phyloP scores from a whole-genome alignment of 2,888 invertebrate species.

The Phortica magna region DNA sequence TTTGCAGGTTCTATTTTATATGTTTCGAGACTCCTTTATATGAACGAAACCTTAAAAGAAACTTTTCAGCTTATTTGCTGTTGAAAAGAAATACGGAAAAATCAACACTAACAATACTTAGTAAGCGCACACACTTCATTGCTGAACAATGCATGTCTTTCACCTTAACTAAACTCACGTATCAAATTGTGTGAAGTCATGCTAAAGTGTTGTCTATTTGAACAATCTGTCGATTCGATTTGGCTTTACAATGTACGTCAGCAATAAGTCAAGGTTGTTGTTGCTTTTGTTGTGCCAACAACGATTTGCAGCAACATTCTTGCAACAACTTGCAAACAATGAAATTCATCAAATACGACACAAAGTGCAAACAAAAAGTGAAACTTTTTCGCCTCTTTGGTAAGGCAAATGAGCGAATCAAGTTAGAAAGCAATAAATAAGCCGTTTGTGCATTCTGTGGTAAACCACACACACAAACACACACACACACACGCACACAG shows the following conservation, averaged over 20 bases:
- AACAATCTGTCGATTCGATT: background rate
- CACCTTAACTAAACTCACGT: background rate
- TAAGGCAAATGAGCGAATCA: background rate
- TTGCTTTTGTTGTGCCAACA: background rate
- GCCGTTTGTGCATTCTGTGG: background rate
- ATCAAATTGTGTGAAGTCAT: background rate
- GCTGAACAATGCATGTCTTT: background rate
- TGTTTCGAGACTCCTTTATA: no score
- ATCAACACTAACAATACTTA: no score
- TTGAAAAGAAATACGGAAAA: no score
- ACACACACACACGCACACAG: background rate
- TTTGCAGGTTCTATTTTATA: no score
- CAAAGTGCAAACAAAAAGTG: background rate
- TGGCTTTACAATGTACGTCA: background rate
- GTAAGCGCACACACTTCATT: no score
- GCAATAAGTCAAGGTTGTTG: slow-evolving; percentile 4
- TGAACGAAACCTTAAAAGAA: no score
- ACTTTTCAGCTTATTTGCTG: no score
- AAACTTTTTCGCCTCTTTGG: background rate
- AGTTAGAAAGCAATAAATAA: slow-evolving; percentile 11
- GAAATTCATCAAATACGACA: background rate
- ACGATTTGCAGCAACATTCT: background rate
- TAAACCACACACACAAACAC: background rate
- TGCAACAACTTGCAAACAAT: background rate
- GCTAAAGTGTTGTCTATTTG: background rate